These are phyloP conservation scores for Pavo muticus DNA, from an alignment of 2,113 vertebrate species.

Conservation along the genomic window DNA sequence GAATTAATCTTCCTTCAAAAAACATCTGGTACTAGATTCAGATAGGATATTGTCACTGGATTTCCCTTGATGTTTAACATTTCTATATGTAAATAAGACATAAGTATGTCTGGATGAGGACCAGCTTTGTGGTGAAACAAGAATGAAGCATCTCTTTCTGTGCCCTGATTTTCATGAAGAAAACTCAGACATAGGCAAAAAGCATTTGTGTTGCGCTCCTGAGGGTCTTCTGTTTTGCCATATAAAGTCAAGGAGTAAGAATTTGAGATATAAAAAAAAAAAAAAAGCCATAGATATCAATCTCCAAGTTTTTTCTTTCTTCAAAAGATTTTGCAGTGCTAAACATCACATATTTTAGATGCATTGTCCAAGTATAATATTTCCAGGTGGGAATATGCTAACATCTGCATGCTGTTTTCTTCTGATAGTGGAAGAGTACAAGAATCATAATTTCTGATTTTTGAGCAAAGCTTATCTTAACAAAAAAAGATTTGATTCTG, in stretches of 20 bases:
- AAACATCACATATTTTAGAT: neutral
- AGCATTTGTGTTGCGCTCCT: neutral
- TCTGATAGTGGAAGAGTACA: neutral
- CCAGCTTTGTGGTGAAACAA: neutral
- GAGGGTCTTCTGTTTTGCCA: neutral
- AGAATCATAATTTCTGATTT: neutral
- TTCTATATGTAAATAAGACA: neutral
- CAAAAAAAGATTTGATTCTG: neutral
- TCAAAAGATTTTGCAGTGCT: neutral
- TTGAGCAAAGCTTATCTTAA: neutral
- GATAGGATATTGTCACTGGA: neutral
- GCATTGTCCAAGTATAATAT: neutral
- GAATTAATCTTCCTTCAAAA: neutral
- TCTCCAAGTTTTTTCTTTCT: neutral
- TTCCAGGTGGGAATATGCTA: neutral
- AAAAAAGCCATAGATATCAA: neutral
- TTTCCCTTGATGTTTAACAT: neutral
- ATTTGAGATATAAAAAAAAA: neutral
- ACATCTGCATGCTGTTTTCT: neutral
- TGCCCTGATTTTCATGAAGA: neutral
- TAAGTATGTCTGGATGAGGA: neutral
- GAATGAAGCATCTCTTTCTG: neutral
- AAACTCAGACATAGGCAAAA: neutral
- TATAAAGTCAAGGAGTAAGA: neutral
- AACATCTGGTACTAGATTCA: neutral